Base-by-base conservation (phyloP, 2,113 vertebrate species). In the Muntiacus muntjak region DNA sequence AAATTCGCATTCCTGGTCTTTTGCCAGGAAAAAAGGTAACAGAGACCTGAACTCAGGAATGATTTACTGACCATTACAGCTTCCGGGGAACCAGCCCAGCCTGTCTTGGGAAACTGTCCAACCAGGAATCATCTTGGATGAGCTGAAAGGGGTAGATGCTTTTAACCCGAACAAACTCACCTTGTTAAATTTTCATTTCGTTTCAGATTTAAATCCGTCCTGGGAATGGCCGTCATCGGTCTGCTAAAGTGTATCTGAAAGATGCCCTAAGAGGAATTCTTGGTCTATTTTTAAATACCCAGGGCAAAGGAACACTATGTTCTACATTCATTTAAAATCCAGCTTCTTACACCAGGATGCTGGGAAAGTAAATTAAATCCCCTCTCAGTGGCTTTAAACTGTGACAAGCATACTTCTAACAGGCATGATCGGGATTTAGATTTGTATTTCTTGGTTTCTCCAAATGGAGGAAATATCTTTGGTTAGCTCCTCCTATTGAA, bases 271-370 rank as follows among this genome's bases (percentile, higher is more conserved):
- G 88, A 96, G 95, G 96, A 93, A 95, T 40, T 40, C 84, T 60
- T 87, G 91, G 43, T 89, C 97, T 98, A 96, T 94, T 98, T 97
- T 97, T 97, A 96, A 96, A 97, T 43, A 82, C 79, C 33, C 47
- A 91, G 67, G 94, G 79, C 95, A 93, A 92, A 97, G 97, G 92
- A 96, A 97, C 93, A 95, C 60, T 43, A 50, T 78, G 96, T 25
- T 97, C 95, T 52, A 95, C 79, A 96, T 93, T 95, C 87, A 76
- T 52, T 96, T 97, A 87, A 91, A 93, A 96, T 67, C 60, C 40
- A 45, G 79, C 67, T 60, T 89, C 85, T 87, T 74, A 89, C 45
- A 60, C 86, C 82, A 21, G 15, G 74, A 83, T 23, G 36, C 50
- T n/a, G 60, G 25, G 15, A 87, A 86, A 78, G 76, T 89, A 74